These are phyloP conservation scores for Timandra comae DNA, from an alignment of 2,888 invertebrate genomes.

Conservation along the genomic window DNA sequence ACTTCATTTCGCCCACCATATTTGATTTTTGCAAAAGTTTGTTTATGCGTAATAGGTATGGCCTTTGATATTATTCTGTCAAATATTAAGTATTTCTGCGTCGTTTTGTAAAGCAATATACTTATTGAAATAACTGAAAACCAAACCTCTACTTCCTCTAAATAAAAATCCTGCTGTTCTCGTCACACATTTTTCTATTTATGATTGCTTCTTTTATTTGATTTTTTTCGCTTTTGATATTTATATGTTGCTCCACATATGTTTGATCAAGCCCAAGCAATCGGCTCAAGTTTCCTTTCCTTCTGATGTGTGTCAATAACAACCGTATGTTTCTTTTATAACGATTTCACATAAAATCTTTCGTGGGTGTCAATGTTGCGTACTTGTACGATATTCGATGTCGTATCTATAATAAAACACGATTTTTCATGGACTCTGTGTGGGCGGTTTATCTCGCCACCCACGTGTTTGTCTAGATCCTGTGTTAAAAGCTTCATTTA, in stretches of 20 bases:
- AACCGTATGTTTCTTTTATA: slow-evolving; percentile 12
- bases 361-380: too few species aligned
- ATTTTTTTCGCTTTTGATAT: neutral
- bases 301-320: neutral
- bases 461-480: slow-evolving; percentile 30
- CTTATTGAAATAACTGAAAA: too few species aligned
- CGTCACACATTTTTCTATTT: too few species aligned
- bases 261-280: neutral
- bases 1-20: too few species aligned
- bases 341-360: slow-evolving; percentile 12
- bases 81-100: too few species aligned
- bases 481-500: slow-evolving; percentile 30
- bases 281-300: neutral
- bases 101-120: too few species aligned
- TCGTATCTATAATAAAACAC: slow-evolving; percentile 24
- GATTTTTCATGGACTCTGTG: slow-evolving; percentile 27
- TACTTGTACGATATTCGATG: slow-evolving; percentile 21
- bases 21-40: too few species aligned
- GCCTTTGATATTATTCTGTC: too few species aligned
- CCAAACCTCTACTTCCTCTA: too few species aligned
- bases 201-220: too few species aligned
- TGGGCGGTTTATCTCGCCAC: slow-evolving; percentile 32
- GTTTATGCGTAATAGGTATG: too few species aligned
- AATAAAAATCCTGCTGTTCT: too few species aligned
- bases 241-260: neutral